These are phyloP conservation scores for Porphyrio hochstetteri DNA, from an alignment of 2,113 vertebrate genomes.

Conservation along the genomic window DNA sequence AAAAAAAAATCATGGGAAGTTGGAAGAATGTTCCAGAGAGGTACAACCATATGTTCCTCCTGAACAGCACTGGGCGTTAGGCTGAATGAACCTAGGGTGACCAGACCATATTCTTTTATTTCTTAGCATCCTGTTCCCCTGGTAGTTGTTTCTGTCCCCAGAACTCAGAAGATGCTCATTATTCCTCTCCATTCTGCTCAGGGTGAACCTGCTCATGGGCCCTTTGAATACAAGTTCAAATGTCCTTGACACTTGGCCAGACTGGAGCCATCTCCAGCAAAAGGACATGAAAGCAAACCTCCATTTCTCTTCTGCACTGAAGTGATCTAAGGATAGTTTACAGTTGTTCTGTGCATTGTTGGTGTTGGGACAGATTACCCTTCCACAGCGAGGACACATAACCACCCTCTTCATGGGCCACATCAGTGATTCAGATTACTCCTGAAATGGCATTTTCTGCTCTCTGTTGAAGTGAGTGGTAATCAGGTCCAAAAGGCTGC, in stretches of 20 bases:
- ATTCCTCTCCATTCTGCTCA: neutral
- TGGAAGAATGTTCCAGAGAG: neutral
- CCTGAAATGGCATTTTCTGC: neutral
- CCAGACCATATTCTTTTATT: neutral
- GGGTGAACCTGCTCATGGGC: neutral
- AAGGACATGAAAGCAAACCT: neutral
- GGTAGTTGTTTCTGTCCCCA: neutral
- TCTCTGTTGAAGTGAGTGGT: neutral
- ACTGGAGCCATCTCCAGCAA: neutral
- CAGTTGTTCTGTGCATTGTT: neutral
- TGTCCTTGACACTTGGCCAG: neutral
- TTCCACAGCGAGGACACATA: neutral
- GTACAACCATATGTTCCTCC: fast-evolving
- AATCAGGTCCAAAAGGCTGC: neutral
- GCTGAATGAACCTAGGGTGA: neutral
- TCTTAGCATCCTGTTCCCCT: neutral
- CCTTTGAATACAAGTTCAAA: neutral
- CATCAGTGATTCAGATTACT: neutral
- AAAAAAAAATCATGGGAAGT: neutral
- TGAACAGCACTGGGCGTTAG: neutral
- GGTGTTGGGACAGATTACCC: neutral
- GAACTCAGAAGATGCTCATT: neutral
- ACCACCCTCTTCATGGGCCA: neutral
- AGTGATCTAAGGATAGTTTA: neutral
- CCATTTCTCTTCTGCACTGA: neutral